These are phyloP conservation scores for Schizotus pectinicornis DNA, from an alignment of 2,888 invertebrate species.

Conservation along the genomic window DNA sequence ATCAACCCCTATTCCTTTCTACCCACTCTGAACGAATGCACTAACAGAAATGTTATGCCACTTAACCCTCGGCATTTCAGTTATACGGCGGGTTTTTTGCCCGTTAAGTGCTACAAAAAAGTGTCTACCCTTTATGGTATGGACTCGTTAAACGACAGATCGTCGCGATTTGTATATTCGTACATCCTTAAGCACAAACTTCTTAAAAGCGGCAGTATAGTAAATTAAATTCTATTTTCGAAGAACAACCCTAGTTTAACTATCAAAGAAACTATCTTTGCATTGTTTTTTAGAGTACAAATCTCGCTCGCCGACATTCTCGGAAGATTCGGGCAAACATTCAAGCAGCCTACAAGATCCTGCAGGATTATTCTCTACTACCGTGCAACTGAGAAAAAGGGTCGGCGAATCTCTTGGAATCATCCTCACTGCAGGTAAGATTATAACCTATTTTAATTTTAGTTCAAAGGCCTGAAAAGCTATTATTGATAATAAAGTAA, in stretches of 20 bases:
- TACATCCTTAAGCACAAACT: constrained; percentile 18
- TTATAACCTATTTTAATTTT: too few relatives aligned
- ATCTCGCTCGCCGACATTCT: constrained; percentile 56
- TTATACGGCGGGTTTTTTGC: neutral
- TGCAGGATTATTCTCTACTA: constrained; percentile 41
- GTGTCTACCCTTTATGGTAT: constrained; percentile 10
- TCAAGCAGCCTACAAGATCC: constrained; percentile 50
- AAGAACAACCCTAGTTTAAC: too few relatives aligned
- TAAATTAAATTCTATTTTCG: neutral
- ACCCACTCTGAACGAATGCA: too few relatives aligned
- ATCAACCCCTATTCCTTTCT: too few relatives aligned
- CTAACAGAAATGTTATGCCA: neutral
- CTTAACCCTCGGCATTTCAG: constrained; percentile 9
- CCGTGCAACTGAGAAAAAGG: constrained; percentile 63
- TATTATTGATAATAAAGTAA: too few relatives aligned
- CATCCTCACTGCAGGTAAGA: constrained; percentile 59
- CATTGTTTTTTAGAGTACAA: constrained; percentile 52
- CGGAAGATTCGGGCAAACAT: constrained; percentile 56
- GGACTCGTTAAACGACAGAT: constrained; percentile 27
- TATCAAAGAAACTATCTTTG: neutral
- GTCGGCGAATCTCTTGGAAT: constrained; percentile 66
- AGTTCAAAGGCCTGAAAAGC: too few relatives aligned
- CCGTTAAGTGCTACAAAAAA: constrained; percentile 13
- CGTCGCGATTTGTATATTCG: constrained; percentile 30
- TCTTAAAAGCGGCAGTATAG: constrained; percentile 12